Conservation (phyloP, 1,140 invertebrate genomes). For the Orius insidiosus region DNA sequence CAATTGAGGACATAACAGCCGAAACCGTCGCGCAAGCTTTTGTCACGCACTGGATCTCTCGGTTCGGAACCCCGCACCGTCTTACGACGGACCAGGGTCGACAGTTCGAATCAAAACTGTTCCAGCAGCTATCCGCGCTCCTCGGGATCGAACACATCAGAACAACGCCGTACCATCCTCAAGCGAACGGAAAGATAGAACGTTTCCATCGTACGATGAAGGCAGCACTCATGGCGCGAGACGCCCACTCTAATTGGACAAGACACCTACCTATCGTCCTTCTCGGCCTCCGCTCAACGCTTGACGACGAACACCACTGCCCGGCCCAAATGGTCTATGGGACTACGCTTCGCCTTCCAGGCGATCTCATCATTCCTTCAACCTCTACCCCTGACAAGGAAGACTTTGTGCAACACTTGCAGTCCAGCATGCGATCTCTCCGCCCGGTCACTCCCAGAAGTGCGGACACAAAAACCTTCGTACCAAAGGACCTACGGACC, state of each 20-base stretch:
- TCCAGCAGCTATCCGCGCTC: background rate
- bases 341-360: slow-evolving; percentile 20
- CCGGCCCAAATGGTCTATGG: slow-evolving; percentile 21
- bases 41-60: slow-evolving; percentile 21
- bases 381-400: background rate
- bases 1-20: slow-evolving; percentile 25
- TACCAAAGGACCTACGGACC: too few relatives aligned
- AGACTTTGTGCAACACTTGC: background rate
- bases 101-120: slow-evolving; percentile 22
- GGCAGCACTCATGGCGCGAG: slow-evolving; percentile 15
- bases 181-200: slow-evolving; percentile 24
- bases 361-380: slow-evolving; percentile 5
- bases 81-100: slow-evolving; percentile 23
- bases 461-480: too few relatives aligned
- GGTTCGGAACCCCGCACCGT: slow-evolving; percentile 21
- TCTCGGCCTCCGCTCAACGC: slow-evolving; percentile 16
- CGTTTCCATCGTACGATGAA: slow-evolving; percentile 23
- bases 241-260: slow-evolving; percentile 12
- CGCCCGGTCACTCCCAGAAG: too few relatives aligned
- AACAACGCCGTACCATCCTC: slow-evolving; percentile 10
- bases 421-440: too few relatives aligned
- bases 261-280: slow-evolving; percentile 18
- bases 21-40: slow-evolving; percentile 23
- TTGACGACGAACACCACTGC: slow-evolving; percentile 20
- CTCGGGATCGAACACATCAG: background rate